Base-by-base conservation (phyloP, 2,888 invertebrate genomes). In the Caenorhabditis japonica region DNA sequence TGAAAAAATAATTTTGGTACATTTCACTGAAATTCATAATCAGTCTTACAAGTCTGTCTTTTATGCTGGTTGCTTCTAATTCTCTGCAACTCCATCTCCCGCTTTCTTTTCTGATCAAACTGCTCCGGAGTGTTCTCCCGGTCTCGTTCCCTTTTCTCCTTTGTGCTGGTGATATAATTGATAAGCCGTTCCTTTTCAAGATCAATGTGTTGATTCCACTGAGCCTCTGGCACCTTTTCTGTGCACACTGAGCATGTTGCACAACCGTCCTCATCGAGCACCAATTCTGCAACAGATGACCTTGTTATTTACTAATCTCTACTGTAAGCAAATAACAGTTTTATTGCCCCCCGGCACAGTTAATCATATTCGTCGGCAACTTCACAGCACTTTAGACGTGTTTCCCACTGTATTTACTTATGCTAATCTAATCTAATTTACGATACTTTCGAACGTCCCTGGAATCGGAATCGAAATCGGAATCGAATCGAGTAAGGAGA, bases 21-120 rank as follows among this genome's bases (percentile, higher is more conserved):
- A 39, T 13, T 30, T 15, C 21, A 3, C n/a, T n/a, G 38, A 30
- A 13, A 19, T 25, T 27, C 27, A 12, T 10, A 30, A 30, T 10
- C 30, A 5, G 10, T 7, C 30, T 73, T 43, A 75, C 79, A 60
- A 33, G 77, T 59, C 38, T 83, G 73, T 51, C 84, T 60, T 44
- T 84, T 84, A 59, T 79, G 61, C 59, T 84, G 84, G 62, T 84
- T 84, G 19, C 21, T 70, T 27, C 77, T 58, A 41, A 84, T 81
- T 17, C 84, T 68, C 30, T 56, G 59, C 51, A 84, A 55, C 41
- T 84, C 83, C 23, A 72, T 44, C 39, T 83, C 82, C 3, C 84
- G 62, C 52, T 84, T 84, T 30, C 55, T 23, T 19, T 38, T 52
- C 55, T 61, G 68, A n/a, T 73, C 73, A 19, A 43, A 61, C 17